Evolutionary conservation across 2,797 vertebrate species (phyloP), one percentile per base, ranked within the genome.

Genomic region (Chromobotia macracanthus): DNA sequence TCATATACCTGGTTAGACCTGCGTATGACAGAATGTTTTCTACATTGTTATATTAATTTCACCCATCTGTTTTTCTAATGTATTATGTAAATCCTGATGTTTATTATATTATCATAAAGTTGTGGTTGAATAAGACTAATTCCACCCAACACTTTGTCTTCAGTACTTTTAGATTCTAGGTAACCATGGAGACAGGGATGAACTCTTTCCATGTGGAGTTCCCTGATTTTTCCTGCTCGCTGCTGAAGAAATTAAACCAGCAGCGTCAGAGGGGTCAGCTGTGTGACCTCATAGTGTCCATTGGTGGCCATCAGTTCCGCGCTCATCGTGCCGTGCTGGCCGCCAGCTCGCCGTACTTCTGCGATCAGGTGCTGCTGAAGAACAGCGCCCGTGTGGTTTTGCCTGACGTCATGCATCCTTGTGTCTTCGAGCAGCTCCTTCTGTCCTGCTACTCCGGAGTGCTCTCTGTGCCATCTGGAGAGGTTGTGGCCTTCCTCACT

Each of bases 331-430:
- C 95, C 11, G 95, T 96, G 50, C 91, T 96, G 77, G 95, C 95
- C 31, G 95, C 95, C 82, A 95, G 95, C 66, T 96, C 95, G 0
- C 95, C 95, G 46, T 96, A 96, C 86, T 96, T 96, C 86, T 96
- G 94, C 75, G 95, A 95, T 82, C 95, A 96, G 87, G 95, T 96
- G 72, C 94, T 96, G 44, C 89, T 96, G 53, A 96, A 96, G 84
- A 96, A 95, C 88, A 95, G 95, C 79, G 91, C 90, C 55, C 90
- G 94, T 69, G 95, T 95, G 51, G 92, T 95, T 51, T 87, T 96
- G 76, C 95, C 95, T 0, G 95, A 96, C 69, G 94, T 95, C 86
- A 96, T 96, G 95, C 94, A 94, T 79, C 94, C 95, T 8, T 89
- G 94, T 50, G 95, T 95, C 15, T 95, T 96, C 84, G 95, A 96